A percentile compares a stretch with the other conserved stretches of the same genome.
Conservation (phyloP, 2,797 vertebrate species). For the Pelobates cultripes region DNA sequence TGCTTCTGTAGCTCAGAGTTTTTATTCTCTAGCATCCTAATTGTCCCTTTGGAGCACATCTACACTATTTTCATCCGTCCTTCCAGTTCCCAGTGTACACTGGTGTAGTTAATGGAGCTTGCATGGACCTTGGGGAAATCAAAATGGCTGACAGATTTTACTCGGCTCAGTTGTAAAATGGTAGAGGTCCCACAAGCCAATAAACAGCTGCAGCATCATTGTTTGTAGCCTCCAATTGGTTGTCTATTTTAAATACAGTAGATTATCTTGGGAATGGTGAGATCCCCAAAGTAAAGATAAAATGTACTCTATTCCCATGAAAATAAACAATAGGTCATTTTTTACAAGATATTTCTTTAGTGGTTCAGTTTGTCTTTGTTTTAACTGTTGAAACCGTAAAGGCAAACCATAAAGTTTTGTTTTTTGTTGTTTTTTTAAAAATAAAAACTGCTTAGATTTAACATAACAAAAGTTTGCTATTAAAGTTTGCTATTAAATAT, state of each 20-base stretch:
- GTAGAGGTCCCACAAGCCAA: slow-evolving; percentile 1
- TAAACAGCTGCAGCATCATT: slow-evolving; percentile 6
- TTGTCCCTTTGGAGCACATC: neutral
- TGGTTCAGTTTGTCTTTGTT: no score
- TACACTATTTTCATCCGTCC: neutral
- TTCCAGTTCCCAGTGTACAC: slow-evolving; percentile 2
- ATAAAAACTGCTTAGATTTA: no score
- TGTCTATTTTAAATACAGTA: neutral
- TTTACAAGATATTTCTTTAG: neutral
- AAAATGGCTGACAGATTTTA: slow-evolving; percentile 9
- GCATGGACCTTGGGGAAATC: slow-evolving; percentile 1
- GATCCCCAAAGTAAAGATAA: slow-evolving; percentile 12
- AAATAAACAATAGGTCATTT: neutral
- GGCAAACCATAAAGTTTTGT: no score
- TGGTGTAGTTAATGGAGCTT: slow-evolving; percentile 7
- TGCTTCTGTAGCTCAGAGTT: neutral
- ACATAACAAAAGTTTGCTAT: no score
- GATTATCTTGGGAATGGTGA: neutral
- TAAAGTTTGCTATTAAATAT: no score
- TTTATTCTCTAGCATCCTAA: neutral
- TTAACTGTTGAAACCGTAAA: no score
- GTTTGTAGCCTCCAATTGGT: slow-evolving; percentile 4
- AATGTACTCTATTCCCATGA: neutral
- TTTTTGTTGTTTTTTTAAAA: no score
- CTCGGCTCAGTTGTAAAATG: neutral